Evolutionary conservation across 2,113 vertebrate species (phyloP).

Genomic region (Spea multiplicata): DNA sequence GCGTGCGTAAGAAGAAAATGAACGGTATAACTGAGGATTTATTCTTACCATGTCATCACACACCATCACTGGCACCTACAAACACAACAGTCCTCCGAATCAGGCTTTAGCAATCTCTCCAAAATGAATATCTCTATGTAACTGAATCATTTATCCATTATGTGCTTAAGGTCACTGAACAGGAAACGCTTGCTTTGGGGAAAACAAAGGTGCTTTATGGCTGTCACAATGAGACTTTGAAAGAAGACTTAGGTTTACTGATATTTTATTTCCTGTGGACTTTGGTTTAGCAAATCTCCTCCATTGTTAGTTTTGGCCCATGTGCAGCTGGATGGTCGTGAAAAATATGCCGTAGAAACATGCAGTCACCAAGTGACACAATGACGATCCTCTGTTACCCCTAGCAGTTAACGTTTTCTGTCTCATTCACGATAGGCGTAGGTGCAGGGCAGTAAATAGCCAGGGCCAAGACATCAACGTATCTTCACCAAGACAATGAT

Average conservation of each 20-base stretch:
- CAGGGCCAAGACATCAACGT: too few species aligned
- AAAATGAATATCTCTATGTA: constrained; percentile 14
- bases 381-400: too few species aligned
- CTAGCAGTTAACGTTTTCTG: too few species aligned
- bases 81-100: neutral
- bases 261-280: neutral
- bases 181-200: neutral
- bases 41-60: neutral
- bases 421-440: too few species aligned
- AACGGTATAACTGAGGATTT: neutral
- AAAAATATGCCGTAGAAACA: too few species aligned
- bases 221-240: constrained; percentile 31
- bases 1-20: neutral
- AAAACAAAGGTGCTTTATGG: constrained; percentile 38
- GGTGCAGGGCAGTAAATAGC: too few species aligned
- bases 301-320: neutral
- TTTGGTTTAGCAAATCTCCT: neutral
- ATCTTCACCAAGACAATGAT: too few species aligned
- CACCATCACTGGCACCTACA: constrained; percentile 2
- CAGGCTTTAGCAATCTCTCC: neutral
- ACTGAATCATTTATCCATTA: neutral
- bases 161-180: neutral
- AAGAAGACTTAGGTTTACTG: constrained; percentile 11
- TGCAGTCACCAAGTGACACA: too few species aligned
- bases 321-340: neutral